Evolutionary conservation across 2,888 invertebrate species (phyloP).

Genomic region (Pantelozetes paolii): DNA sequence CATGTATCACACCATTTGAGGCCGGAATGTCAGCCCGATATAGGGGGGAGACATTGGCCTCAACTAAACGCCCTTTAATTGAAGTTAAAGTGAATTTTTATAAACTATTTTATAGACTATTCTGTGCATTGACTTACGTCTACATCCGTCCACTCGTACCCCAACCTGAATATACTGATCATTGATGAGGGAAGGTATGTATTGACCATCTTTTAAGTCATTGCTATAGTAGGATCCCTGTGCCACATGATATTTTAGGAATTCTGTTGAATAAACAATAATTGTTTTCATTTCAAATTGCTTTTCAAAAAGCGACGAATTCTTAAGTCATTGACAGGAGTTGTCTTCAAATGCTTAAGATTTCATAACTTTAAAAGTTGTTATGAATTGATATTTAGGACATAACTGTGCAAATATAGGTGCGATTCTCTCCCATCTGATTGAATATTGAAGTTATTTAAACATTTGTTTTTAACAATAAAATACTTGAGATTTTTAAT

Average conservation of each 20-base stretch:
- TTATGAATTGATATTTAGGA: not conserved
- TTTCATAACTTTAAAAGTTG: not conserved
- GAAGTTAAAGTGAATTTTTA: not conserved
- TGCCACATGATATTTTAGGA: conserved; percentile 52
- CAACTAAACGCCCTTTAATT: conserved; percentile 50
- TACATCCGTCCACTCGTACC: conserved; percentile 51
- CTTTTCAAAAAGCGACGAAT: too few species aligned
- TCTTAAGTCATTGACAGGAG: too few species aligned
- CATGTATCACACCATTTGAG: conserved; percentile 53
- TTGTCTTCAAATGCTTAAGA: too few species aligned
- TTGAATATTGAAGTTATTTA: too few species aligned
- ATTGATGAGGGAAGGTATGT: conserved; percentile 50
- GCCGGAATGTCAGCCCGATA: conserved; percentile 51
- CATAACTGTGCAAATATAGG: not conserved
- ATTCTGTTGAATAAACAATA: conserved; percentile 48
- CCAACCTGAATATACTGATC: conserved; percentile 51
- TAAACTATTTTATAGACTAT: not conserved
- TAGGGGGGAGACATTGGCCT: conserved; percentile 51
- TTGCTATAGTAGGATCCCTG: conserved; percentile 51
- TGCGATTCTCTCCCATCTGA: not conserved
- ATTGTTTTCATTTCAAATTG: too few species aligned
- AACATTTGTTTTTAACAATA: not conserved
- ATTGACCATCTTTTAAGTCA: conserved; percentile 50
- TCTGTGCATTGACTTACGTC: conserved; percentile 46
- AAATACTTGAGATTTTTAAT: not conserved